These are phyloP conservation scores for Ceramica pisi DNA, from an alignment of 2,888 invertebrate species.

Conservation along the genomic window DNA sequence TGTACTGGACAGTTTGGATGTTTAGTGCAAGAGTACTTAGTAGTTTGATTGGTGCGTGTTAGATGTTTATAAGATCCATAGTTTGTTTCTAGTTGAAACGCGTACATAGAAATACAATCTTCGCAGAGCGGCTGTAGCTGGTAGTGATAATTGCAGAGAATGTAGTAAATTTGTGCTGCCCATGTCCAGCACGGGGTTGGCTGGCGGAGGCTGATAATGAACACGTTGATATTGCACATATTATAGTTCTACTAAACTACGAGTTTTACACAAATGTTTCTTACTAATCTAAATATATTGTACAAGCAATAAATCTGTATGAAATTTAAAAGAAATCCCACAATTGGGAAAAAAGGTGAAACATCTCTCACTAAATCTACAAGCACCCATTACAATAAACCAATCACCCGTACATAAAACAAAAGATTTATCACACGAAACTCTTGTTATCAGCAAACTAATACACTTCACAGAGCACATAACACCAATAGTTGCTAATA, in stretches of 20 bases:
- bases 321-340: neutral
- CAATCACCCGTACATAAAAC: conserved; percentile 24
- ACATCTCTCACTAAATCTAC: conserved; percentile 2
- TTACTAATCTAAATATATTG: too few relatives aligned
- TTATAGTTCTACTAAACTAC: too few relatives aligned
- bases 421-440: conserved; percentile 37
- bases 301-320: neutral
- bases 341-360: neutral
- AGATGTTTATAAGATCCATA: neutral
- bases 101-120: neutral
- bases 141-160: neutral
- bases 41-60: neutral
- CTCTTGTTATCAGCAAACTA: conserved; percentile 55
- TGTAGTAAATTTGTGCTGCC: neutral
- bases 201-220: too few relatives aligned
- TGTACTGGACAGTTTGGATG: conserved; percentile 41
- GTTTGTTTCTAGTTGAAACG: too few relatives aligned
- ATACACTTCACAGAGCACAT: conserved; percentile 57
- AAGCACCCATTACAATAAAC: conserved; percentile 7
- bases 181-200: too few relatives aligned
- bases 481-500: conserved; percentile 62
- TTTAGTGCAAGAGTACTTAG: conserved; percentile 23
- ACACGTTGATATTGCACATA: too few relatives aligned
- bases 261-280: too few relatives aligned
- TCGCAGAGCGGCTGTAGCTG: neutral